phyloP scores from a whole-genome alignment of 1,140 invertebrate species.

The Dreissena polymorpha region DNA sequence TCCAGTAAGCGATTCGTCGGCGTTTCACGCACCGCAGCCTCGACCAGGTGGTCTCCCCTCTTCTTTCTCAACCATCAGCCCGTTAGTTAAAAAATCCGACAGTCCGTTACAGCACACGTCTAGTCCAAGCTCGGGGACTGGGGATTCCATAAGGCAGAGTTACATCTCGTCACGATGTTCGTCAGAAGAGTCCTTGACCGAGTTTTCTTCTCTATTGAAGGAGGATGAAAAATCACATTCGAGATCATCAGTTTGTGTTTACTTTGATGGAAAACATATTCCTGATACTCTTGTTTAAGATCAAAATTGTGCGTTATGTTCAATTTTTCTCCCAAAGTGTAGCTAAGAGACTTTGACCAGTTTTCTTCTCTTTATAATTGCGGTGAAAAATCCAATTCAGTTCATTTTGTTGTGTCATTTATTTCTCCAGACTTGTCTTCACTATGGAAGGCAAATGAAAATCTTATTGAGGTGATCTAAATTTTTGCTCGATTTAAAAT shows the following conservation, averaged over 20 bases:
- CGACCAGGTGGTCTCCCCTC: slow-evolving; percentile 24
- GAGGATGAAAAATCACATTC: slow-evolving; percentile 83
- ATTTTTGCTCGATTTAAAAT: too few species aligned
- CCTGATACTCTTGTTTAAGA: slow-evolving; percentile 86
- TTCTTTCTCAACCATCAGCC: slow-evolving; percentile 44
- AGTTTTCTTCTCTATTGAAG: slow-evolving; percentile 82
- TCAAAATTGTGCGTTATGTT: too few species aligned
- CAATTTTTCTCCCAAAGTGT: too few species aligned
- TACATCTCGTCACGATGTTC: slow-evolving; percentile 81
- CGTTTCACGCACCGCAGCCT: slow-evolving; percentile 16
- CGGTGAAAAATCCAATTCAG: too few species aligned
- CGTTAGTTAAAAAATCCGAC: slow-evolving; percentile 18
- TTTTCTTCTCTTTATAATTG: too few species aligned
- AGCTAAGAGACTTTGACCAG: too few species aligned
- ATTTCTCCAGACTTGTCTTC: too few species aligned
- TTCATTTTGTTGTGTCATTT: too few species aligned
- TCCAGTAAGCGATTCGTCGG: slow-evolving; percentile 30
- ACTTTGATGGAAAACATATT: slow-evolving; percentile 86
- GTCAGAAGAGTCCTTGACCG: slow-evolving; percentile 84
- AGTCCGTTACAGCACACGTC: slow-evolving; percentile 18
- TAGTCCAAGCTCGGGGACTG: slow-evolving; percentile 77
- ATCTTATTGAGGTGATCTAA: too few species aligned
- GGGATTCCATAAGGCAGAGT: slow-evolving; percentile 80
- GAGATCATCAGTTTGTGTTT: slow-evolving; percentile 85
- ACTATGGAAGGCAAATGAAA: too few species aligned